These are phyloP conservation scores for Carcharodon carcharias DNA, from an alignment of 2,797 vertebrate species.

Conservation along the genomic window DNA sequence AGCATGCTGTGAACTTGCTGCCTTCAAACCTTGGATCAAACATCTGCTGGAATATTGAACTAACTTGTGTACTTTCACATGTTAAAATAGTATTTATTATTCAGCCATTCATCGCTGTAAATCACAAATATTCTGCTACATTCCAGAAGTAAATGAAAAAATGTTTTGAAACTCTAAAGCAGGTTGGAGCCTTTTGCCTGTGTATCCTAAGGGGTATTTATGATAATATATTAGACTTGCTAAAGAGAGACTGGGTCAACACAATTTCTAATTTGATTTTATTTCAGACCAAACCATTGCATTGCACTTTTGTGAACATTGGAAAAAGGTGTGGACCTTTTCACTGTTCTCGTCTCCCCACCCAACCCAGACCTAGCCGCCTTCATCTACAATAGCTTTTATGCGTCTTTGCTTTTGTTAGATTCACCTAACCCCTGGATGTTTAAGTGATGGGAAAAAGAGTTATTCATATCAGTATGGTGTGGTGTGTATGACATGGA, in stretches of 20 bases:
- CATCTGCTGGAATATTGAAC: background rate
- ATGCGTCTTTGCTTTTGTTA: background rate
- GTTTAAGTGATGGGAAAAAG: background rate
- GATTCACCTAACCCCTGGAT: background rate
- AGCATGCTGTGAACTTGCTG: background rate
- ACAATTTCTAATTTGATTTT: background rate
- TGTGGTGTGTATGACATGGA: slow-evolving; percentile 4
- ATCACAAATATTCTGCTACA: background rate
- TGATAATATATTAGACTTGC: background rate
- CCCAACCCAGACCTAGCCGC: background rate
- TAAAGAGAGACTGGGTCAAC: background rate
- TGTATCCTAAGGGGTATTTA: background rate
- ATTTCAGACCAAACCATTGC: background rate
- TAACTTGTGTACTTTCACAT: background rate
- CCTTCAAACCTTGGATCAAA: background rate
- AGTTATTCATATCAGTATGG: background rate
- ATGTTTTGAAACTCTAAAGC: background rate
- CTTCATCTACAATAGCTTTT: background rate
- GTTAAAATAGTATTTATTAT: background rate
- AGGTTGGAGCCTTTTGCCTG: background rate
- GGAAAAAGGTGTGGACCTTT: background rate
- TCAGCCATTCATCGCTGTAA: background rate
- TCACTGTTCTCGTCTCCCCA: background rate
- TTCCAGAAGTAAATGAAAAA: background rate
- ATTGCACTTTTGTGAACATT: background rate